phyloP scores from a whole-genome alignment of 2,888 invertebrate genomes.

The Apodemia hepburni region DNA sequence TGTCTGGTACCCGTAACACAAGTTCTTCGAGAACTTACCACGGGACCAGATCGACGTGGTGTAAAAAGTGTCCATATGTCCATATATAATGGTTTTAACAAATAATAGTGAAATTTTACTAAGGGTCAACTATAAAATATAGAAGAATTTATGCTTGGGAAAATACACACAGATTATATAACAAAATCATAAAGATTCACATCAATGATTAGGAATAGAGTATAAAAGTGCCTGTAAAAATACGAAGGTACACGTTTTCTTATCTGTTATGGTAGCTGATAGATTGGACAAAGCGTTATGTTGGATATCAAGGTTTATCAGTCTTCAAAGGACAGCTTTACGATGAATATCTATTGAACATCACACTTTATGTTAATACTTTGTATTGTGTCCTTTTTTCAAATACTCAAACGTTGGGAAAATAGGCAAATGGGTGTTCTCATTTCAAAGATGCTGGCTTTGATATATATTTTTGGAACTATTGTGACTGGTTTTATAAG shows the following conservation, averaged over 20 bases:
- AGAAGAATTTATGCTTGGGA: too few species aligned
- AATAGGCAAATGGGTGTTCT: neutral
- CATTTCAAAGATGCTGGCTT: neutral
- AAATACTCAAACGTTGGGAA: neutral
- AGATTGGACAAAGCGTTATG: neutral
- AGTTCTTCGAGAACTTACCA: too few species aligned
- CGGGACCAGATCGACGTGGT: too few species aligned
- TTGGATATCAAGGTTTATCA: neutral
- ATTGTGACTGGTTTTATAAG: neutral
- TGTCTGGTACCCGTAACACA: too few species aligned
- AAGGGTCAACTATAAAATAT: too few species aligned
- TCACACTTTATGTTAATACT: neutral
- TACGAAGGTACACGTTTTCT: neutral
- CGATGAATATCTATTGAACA: slow-evolving; percentile 1
- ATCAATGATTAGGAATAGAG: neutral
- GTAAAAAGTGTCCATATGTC: too few species aligned
- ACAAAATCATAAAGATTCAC: too few species aligned
- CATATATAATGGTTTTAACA: too few species aligned
- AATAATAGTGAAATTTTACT: too few species aligned
- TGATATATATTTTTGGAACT: neutral
- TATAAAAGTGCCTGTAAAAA: neutral
- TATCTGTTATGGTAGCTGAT: neutral
- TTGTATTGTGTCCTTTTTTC: slow-evolving; percentile 6
- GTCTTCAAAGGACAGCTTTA: slow-evolving; percentile 5
- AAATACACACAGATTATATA: too few species aligned